These are phyloP conservation scores for Clanis bilineata DNA, from an alignment of 2,888 invertebrate species.

Conservation along the genomic window DNA sequence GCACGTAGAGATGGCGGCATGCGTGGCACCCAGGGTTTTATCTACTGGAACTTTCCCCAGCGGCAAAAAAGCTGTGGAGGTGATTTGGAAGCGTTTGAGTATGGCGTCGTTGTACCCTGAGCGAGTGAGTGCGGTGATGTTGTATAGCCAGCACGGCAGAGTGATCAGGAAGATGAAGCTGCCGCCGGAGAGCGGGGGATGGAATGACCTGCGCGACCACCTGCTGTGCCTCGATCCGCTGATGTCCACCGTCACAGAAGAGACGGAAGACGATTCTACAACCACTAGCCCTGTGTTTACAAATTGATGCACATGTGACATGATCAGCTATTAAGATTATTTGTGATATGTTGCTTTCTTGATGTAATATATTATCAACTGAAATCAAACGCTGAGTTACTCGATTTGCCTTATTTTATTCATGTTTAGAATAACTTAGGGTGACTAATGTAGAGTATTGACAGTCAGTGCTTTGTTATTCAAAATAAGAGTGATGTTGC, in stretches of 20 bases:
- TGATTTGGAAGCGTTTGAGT: slow-evolving; percentile 18
- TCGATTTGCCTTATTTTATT: too few species aligned
- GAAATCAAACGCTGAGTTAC: too few species aligned
- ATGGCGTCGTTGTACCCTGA: slow-evolving; percentile 35
- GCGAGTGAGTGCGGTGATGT: slow-evolving; percentile 35
- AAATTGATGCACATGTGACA: not conserved
- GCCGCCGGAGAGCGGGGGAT: slow-evolving; percentile 44
- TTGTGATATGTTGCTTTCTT: not conserved
- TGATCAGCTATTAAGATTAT: too few species aligned
- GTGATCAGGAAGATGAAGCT: slow-evolving; percentile 26
- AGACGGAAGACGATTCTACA: slow-evolving; percentile 11
- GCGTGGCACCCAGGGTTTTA: slow-evolving; percentile 42
- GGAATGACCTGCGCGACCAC: slow-evolving; percentile 49
- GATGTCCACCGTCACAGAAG: slow-evolving; percentile 19
- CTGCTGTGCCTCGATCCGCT: slow-evolving; percentile 47
- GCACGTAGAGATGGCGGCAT: slow-evolving; percentile 38
- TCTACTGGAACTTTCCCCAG: slow-evolving; percentile 30
- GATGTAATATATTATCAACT: not conserved
- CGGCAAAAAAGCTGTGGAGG: slow-evolving; percentile 25
- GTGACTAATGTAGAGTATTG: too few species aligned
- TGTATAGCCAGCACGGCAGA: slow-evolving; percentile 36
- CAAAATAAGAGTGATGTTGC: too few species aligned
- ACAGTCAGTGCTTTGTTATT: too few species aligned
- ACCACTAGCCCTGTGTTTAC: slow-evolving; percentile 7
- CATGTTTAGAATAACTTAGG: too few species aligned